Evolutionary conservation across 1,140 invertebrate genomes (phyloP), one percentile per base, ranked within the genome.

Genomic region (Hyles euphorbiae): DNA sequence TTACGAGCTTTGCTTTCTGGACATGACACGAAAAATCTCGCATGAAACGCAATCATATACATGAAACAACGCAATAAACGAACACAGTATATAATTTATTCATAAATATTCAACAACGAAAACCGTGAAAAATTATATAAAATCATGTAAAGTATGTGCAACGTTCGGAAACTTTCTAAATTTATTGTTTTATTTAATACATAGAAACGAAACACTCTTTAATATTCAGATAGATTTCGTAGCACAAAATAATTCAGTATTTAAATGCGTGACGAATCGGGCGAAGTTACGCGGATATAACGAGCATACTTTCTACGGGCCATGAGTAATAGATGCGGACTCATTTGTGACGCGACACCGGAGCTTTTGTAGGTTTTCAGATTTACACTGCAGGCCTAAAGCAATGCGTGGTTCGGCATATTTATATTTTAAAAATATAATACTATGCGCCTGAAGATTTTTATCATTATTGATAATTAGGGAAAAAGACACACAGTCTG

Each of bases 351-450:
- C 65, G 61, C 67, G 76, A 78, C 70, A 75, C 76, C 76, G 70
- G 36, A 40, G 57, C 69, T 70, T 71, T 87, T 83, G 72, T 82
- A 79, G 75, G 84, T 68, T 85, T 85, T 85, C 84, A 74, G 72
- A 52, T 63, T 4, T 56, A 34, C 46, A 34, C 50, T 34, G 34
- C 34, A 48, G 47, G 47, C 36, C 8, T 8, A 40, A 5, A 8
- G 36, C 8, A 40, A 5, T 8, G 36, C 36, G 36, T 40, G 8
- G 8, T 8, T 40, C 8, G 8, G 36, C 4, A 40, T 8, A 40
- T 40, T 40, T 40, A 5, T 5, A 8, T 5, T 5, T 5, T 5
- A 40, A 40, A 40, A 5, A 8, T 5, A 40, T 40, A 40, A 8
- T 40, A 40, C 4, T 8, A 5, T 68, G 55, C 60, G 2, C 2